Percentiles rank a stretch among this genome's conserved stretches.
phyloP scores from a whole-genome alignment of 2,888 invertebrate genomes.

The Laothoe populi region DNA sequence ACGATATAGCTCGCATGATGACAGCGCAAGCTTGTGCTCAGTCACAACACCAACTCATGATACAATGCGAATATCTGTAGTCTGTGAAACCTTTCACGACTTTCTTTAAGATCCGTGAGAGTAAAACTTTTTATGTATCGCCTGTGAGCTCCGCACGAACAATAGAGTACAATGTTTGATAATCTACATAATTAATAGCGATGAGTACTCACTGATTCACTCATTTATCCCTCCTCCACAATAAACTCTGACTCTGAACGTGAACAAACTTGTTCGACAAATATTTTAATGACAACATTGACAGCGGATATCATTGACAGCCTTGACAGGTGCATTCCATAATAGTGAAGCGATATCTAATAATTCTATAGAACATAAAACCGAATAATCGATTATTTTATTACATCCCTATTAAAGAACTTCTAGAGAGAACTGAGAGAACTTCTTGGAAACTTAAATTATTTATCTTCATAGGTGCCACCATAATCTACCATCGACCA shows the following conservation, averaged over 20 bases:
- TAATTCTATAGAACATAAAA: neutral
- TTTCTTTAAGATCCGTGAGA: constrained; percentile 78
- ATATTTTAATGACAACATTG: constrained; percentile 30
- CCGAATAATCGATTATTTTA: neutral
- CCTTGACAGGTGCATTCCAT: constrained; percentile 29
- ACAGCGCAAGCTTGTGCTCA: constrained; percentile 39
- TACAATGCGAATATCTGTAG: constrained; percentile 49
- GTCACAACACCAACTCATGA: constrained; percentile 43
- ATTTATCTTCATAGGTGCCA: constrained; percentile 43
- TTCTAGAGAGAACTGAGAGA: constrained; percentile 43
- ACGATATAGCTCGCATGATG: constrained; percentile 41
- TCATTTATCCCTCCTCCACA: constrained; percentile 58
- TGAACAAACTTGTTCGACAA: constrained; percentile 21
- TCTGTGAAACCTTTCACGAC: constrained; percentile 50
- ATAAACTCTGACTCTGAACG: neutral
- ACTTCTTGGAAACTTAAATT: constrained; percentile 60
- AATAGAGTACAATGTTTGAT: constrained; percentile 67
- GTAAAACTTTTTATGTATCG: constrained; percentile 67
- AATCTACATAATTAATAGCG: constrained; percentile 72
- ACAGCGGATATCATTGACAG: constrained; percentile 33
- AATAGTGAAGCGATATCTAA: constrained; percentile 3
- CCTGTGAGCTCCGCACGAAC: constrained; percentile 51
- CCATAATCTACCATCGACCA: constrained; percentile 59
- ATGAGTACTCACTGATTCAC: constrained; percentile 39
- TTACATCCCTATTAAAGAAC: neutral